A percentile compares a stretch with the other conserved stretches of the same genome.
Conservation (phyloP, 2,113 vertebrate species). For the Zonotrichia leucophrys region DNA sequence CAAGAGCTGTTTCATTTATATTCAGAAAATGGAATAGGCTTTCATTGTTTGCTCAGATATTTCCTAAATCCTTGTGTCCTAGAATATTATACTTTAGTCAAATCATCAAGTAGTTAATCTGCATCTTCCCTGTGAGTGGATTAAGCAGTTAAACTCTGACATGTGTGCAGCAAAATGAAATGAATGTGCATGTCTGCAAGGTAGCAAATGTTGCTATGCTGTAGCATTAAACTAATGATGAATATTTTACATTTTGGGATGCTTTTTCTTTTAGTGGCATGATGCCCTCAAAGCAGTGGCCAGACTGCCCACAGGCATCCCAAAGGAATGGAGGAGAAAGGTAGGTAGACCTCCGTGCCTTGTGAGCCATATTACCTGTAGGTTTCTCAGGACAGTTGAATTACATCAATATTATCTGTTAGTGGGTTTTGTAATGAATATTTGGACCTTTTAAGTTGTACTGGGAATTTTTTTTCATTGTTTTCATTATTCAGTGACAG, state of each 20-base stretch:
- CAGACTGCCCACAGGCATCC: constrained; percentile 91
- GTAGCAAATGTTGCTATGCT: neutral
- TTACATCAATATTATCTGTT: neutral
- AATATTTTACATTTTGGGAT: neutral
- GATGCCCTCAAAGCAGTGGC: constrained; percentile 97
- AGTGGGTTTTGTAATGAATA: neutral
- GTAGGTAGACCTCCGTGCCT: constrained; percentile 57
- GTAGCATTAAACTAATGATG: neutral
- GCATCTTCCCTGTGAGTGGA: neutral
- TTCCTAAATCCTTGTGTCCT: neutral
- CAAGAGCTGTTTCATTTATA: neutral
- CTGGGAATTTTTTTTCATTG: neutral
- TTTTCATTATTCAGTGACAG: neutral
- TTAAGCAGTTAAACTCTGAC: neutral
- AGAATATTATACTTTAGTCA: neutral
- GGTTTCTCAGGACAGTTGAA: neutral
- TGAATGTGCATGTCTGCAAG: neutral
- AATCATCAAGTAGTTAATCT: neutral
- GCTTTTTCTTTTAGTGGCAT: constrained; percentile 86
- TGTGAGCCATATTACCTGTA: neutral
- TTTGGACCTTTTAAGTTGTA: neutral
- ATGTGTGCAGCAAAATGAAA: neutral
- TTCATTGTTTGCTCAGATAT: neutral
- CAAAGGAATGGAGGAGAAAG: constrained; percentile 95
- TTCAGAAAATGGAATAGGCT: neutral